Evolutionary conservation across 2,888 invertebrate species (phyloP), one percentile per base, ranked within the genome.

Genomic region (Abscondita cerata): DNA sequence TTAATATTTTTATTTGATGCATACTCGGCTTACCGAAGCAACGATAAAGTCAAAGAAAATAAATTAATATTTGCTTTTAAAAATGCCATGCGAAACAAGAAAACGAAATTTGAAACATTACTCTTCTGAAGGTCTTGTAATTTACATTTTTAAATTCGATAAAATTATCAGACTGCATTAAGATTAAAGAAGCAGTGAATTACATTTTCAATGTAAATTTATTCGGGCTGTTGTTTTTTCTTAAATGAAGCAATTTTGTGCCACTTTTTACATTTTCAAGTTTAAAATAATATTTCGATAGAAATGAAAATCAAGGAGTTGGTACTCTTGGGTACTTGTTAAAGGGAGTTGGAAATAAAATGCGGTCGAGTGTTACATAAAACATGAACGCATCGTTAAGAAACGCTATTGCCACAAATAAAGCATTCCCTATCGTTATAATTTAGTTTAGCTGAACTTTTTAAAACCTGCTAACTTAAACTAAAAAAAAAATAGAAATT

Each of bases 341-440:
- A 69, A 68, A 61, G 67, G 64, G 60, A 65, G 60, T 62, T 57
- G 59, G 53, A 50, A 25, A 48, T 46, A 54, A n/a, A n/a, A 46
- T 34, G 62, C 67, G 52, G 62, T 64, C 68, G 65, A 59, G 68
- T 68, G 70, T 72, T 73, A 72, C 72, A 73, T 73, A 73, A 73
- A 73, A 73, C 73, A 73, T 73, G 73, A 73, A 72, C 69, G 69
- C 69, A 68, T 72, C 72, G 73, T 73, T 73, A 73, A 71, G 70
- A 68, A 69, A 68, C 66, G 67, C n/a, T n/a, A n/a, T n/a, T n/a
- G n/a, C 70, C 70, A 68, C 72, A 70, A 72, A 70, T 70, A 70
- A 70, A 70, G 65, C 70, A 65, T 59, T 64, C 64, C 62, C 64
- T 56, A 64, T 44, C 40, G 62, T 72, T 68, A 70, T 72, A 72